Evolutionary conservation across 1,140 invertebrate genomes (phyloP), one percentile per base, ranked within the genome.

Genomic region (Dysdera silvatica): DNA sequence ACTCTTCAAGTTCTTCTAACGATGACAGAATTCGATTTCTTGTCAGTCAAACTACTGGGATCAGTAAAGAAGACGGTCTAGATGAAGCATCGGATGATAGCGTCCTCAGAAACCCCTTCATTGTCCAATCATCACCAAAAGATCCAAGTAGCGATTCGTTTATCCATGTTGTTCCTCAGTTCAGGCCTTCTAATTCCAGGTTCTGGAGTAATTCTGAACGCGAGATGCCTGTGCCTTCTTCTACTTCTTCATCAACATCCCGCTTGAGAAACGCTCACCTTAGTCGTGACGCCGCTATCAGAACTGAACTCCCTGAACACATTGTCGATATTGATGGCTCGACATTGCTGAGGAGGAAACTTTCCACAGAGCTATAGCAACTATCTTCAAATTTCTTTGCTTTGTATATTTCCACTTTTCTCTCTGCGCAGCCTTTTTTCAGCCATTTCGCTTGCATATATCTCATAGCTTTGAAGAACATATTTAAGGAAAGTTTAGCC

Each of bases 291-390:
- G 54, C 49, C 31, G 54, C 32, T 61, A 52, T 52, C 49, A 49
- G 59, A 54, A 54, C 14, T 47, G 59, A 56, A 41, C 41, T 56
- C 49, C 61, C 43, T 14, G 51, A 48, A 29, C 37, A 63, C 29
- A 63, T 63, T 35, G 60, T 66, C 29, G 58, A 67, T 29, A 67
- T 67, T 37, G 66, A 67, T 31, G 59, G 53, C 33, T 45, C 53
- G 45, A 51, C 51, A 28, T 62, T 61, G 0, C 41, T 60, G n/a
- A 18, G 61, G 40, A 54, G 61, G 28, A 67, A 67, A 56, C 49
- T 67, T 29, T 67, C 66, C 37, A 67, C 66, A 7, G 66, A 67
- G 43, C 41, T 67, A 49, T 67, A 66, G 62, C 35, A n/a, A 20
- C n/a, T n/a, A n/a, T n/a, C n/a, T n/a, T n/a, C n/a, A n/a, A n/a